These are phyloP conservation scores for Hippocampus comes DNA, from an alignment of 2,113 vertebrate species.

Conservation along the genomic window DNA sequence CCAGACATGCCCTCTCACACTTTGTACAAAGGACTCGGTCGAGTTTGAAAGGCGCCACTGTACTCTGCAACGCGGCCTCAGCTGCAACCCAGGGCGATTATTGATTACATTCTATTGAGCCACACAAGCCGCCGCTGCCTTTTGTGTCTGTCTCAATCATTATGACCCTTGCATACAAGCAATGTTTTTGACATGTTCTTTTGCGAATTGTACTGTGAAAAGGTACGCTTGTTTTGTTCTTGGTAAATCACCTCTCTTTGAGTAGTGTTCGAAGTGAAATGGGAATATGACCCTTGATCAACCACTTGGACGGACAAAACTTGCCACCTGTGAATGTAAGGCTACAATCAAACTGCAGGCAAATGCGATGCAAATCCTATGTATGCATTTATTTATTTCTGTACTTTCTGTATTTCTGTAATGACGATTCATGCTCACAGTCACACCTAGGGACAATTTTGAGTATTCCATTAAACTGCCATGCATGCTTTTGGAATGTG, in stretches of 20 bases:
- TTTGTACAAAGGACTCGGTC: slow-evolving; percentile 41
- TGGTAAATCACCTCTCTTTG: not conserved
- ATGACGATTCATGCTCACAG: no score
- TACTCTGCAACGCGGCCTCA: slow-evolving; percentile 38
- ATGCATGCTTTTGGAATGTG: no score
- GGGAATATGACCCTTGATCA: not conserved
- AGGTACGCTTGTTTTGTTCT: not conserved
- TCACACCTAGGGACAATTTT: no score
- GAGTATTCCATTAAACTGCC: no score
- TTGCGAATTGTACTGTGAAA: not conserved
- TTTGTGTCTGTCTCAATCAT: slow-evolving; percentile 22
- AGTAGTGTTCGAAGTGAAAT: not conserved
- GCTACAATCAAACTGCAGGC: no score
- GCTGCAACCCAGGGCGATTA: slow-evolving; percentile 53
- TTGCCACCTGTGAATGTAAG: not conserved
- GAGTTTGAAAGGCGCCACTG: slow-evolving; percentile 48
- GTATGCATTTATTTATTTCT: no score
- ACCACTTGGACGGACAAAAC: not conserved
- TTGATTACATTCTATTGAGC: slow-evolving; percentile 59
- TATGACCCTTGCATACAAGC: slow-evolving; percentile 14
- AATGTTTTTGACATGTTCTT: not conserved
- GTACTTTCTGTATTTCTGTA: no score
- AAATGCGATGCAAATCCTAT: no score
- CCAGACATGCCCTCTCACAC: slow-evolving; percentile 18
- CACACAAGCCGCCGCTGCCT: slow-evolving; percentile 30